Conservation (phyloP, 1,140 invertebrate species). For the Microplitis mediator region DNA sequence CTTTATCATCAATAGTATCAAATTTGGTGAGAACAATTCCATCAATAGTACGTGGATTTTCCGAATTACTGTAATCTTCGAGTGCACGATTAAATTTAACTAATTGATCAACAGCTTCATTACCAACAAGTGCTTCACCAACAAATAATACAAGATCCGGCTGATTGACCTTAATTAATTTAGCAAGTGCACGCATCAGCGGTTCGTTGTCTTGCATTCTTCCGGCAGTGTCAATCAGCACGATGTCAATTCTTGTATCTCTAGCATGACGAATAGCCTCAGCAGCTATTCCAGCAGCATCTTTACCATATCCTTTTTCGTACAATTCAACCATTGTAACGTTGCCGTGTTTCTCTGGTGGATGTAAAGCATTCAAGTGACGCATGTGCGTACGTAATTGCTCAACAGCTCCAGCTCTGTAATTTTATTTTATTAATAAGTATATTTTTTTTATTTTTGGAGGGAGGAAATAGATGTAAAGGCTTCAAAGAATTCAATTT, state of each 20-base stretch:
- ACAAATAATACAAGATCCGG: constrained; percentile 98
- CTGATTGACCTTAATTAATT: constrained; percentile 87
- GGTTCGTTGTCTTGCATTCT: constrained; percentile 99
- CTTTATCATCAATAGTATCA: constrained; percentile 99
- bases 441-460: constrained; percentile 21
- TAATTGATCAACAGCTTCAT: constrained; percentile 99
- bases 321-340: constrained; percentile 90
- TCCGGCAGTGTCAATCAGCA: constrained; percentile 96
- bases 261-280: constrained; percentile 91
- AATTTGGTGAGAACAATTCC: constrained; percentile 98
- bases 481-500: too few species aligned
- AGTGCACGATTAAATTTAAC: constrained; percentile 98
- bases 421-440: background rate
- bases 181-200: constrained; percentile 94
- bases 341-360: constrained; percentile 73
- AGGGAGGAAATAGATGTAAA: too few species aligned
- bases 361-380: constrained; percentile 94
- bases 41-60: constrained; percentile 92
- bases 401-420: constrained; percentile 95
- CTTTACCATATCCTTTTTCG: constrained; percentile 98
- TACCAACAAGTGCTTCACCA: constrained; percentile 98
- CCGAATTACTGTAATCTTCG: constrained; percentile 81
- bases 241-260: constrained; percentile 85
- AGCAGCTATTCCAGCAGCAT: constrained; percentile 96
- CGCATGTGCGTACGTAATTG: constrained; percentile 94